Percentiles rank a stretch among this genome's conserved stretches.
phyloP scores from a whole-genome alignment of 2,797 vertebrate genomes.

The Okamejei kenojei region DNA sequence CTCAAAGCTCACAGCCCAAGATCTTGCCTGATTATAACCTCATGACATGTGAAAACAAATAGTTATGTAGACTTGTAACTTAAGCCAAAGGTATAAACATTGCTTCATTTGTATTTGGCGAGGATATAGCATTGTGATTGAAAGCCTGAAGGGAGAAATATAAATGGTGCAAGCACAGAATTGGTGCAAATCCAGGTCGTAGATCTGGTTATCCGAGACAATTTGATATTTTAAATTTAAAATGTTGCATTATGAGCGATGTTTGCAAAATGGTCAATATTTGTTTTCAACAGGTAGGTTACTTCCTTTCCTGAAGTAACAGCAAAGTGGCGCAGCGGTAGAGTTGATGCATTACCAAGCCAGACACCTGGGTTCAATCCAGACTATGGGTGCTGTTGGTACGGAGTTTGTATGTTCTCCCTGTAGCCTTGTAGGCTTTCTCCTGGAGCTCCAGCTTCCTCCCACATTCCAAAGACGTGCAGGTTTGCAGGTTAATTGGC shows the following conservation, averaged over 20 bases:
- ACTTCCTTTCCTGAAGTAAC: no score
- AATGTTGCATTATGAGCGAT: not conserved
- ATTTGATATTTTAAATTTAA: not conserved
- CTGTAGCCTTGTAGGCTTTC: no score
- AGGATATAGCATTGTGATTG: not conserved
- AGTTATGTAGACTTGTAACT: constrained; percentile 13
- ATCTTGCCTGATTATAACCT: not conserved
- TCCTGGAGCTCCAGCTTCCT: no score
- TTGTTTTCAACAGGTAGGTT: no score
- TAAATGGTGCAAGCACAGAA: constrained; percentile 22
- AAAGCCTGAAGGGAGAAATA: constrained; percentile 21
- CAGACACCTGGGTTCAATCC: no score
- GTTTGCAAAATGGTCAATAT: not conserved
- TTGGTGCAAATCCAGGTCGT: not conserved
- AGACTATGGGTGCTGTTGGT: no score
- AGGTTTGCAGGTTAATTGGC: no score
- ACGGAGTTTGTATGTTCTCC: no score
- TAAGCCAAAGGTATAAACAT: not conserved
- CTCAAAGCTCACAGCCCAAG: not conserved
- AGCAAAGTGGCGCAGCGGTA: not conserved
- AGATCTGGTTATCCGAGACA: not conserved
- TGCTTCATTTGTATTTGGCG: not conserved
- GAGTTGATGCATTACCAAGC: no score
- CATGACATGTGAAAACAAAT: constrained; percentile 13
- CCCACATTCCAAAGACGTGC: no score